phyloP scores from a whole-genome alignment of 2,113 vertebrate species.

The Todiramphus saurophagus region DNA sequence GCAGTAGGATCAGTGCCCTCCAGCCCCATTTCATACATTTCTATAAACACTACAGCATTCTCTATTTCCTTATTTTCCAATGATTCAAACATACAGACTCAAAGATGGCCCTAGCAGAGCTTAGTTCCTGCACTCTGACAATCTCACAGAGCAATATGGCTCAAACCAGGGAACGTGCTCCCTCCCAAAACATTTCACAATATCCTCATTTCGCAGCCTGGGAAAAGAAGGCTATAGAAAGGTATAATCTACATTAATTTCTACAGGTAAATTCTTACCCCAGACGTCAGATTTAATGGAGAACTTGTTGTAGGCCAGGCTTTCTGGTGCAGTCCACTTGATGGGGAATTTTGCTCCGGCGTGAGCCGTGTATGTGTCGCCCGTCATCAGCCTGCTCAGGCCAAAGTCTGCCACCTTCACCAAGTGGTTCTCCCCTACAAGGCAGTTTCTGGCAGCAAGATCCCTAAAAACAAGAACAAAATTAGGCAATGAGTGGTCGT shows the following conservation, averaged over 20 bases:
- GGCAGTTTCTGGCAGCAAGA: constrained; percentile 96
- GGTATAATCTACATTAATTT: not conserved
- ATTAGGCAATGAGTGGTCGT: not conserved
- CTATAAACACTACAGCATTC: not conserved
- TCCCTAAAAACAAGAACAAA: constrained; percentile 78
- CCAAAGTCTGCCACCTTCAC: constrained; percentile 99
- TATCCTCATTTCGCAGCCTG: not conserved
- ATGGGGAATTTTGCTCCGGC: constrained; percentile 98
- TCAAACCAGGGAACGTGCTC: not conserved
- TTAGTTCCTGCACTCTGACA: not conserved
- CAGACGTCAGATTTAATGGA: constrained; percentile 98
- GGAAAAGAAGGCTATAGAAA: not conserved
- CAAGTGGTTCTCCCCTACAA: constrained; percentile 98
- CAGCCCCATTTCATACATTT: not conserved
- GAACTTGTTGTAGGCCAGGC: constrained; percentile 98
- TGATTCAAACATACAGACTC: not conserved
- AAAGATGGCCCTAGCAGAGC: not conserved
- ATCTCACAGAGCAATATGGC: not conserved
- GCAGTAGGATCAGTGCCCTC: not conserved
- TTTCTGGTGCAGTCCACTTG: constrained; percentile 98
- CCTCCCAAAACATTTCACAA: not conserved
- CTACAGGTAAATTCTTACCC: constrained; percentile 80
- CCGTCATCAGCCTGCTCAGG: constrained; percentile 94
- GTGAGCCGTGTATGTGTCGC: constrained; percentile 94
- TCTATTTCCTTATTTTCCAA: not conserved